Base-by-base conservation (phyloP, 2,797 vertebrate species). In the Xiphophorus birchmanni region DNA sequence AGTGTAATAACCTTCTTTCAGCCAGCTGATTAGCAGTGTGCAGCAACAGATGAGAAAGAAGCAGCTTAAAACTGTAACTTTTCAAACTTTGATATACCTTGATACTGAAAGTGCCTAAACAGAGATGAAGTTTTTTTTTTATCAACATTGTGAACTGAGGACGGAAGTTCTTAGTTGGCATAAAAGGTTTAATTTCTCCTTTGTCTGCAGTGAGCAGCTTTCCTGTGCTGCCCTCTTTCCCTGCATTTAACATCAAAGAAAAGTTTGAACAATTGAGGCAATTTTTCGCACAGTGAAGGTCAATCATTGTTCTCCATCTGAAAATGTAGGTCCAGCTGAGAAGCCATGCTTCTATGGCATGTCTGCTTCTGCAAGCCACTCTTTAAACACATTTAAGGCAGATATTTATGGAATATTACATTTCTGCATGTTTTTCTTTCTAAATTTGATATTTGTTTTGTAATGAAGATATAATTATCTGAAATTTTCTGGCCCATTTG, bases 161-260 rank as follows among this genome's bases (percentile, higher is more conserved):
- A 26, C 21, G 40, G 26, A 32, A 48, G 77, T 81, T 87, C 77
- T 84, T 86, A 79, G 50, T 81, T n/a, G 45, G 81, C 80, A 91
- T 88, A 82, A 93, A 91, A 86, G 89, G 77, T 91, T 88, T 90
- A 65, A 93, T 94, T 93, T 91, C 78, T 92, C 83, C 84, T 80
- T 83, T 74, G 32, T 82, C 85, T 88, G 82, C 78, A 79, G 90
- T 23, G 58, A 87, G 88, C 85, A 80, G 92, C 86, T 88, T 89
- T 88, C 87, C 90, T 86, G 77, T 63, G 85, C 85, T 79, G 80
- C 90, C 84, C 85, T 52, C 80, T 85, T 86, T 92, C 86, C 86
- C 87, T 89, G 86, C 91, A 89, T 93, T 94, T 90, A 93, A 94
- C 92, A 93, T 95, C 94, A 94, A 95, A 94, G 93, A 87, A 81